Evolutionary conservation across 2,888 invertebrate genomes (phyloP), one percentile per base, ranked within the genome.

Genomic region (Sinohyriopsis cumingii): DNA sequence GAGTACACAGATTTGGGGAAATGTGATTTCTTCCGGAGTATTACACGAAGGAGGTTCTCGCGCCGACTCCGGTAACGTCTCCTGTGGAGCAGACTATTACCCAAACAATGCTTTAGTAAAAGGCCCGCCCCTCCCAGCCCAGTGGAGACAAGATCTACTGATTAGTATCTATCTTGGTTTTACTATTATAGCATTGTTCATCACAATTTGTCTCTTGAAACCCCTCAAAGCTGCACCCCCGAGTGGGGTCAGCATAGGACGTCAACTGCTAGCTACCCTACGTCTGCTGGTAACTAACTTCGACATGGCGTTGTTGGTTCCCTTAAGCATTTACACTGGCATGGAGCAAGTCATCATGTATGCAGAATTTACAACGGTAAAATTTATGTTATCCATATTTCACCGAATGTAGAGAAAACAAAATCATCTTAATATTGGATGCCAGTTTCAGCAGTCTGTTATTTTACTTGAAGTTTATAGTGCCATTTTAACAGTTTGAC

Each of bases 281-380:
- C 73, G 73, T 24, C 68, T 80, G 19, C 70, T 82, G 20, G 72
- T 75, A 15, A 80, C 81, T 0, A 76, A 80, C 63, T 33, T 75
- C 28, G 76, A 79, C 45, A 82, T 82, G 81, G 55, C 72, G 7
- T 55, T 82, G 56, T 67, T 82, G 25, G 76, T 82, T n/a, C 83
- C 83, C 0, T 71, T 80, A 65, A 76, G 78, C 69, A 67, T 82
- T 6, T 80, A 76, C 71, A 77, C 79, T 2, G 83, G 83, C 0
- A 68, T 82, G 69, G 79, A 82, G 55, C 81, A 82, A 62, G 75
- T 74, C n/a, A 67, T 81, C 0, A 65, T 82, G 66, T 82, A 77
- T 68, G 81, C 80, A 20, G 83, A 83, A 69, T 83, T 82, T 55
- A 83, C 83, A 54, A 75, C 74, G 73, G 82, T 81, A 69, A 69